Percentiles rank a stretch among this genome's conserved stretches.
Conservation (phyloP, 2,797 vertebrate species). For the Lindbergichthys nudifrons region DNA sequence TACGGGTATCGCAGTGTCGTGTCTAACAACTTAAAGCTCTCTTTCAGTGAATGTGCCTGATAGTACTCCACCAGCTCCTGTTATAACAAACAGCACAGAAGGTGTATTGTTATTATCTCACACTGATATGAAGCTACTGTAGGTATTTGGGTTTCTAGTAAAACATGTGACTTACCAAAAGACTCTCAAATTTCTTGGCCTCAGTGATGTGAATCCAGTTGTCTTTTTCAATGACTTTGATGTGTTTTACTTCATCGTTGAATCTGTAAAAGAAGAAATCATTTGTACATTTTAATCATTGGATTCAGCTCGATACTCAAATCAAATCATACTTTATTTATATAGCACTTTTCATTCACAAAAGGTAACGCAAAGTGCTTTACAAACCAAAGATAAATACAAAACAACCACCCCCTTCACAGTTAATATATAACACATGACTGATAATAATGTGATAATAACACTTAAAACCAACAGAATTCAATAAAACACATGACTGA, state of each 20-base stretch:
- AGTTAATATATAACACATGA: too few species aligned
- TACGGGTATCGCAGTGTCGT: slow-evolving; percentile 94
- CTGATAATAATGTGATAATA: too few species aligned
- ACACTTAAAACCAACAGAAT: too few species aligned
- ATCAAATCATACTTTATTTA: too few species aligned
- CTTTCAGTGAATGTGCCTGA: slow-evolving; percentile 96
- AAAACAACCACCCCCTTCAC: too few species aligned
- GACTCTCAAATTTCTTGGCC: slow-evolving; percentile 97
- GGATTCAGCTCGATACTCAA: too few species aligned
- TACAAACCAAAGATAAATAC: too few species aligned
- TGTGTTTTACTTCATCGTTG: slow-evolving; percentile 98
- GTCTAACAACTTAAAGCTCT: slow-evolving; percentile 98
- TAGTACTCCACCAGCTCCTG: slow-evolving; percentile 98
- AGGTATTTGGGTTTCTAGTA: not conserved
- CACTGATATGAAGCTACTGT: not conserved
- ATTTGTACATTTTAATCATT: too few species aligned
- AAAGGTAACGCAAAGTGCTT: too few species aligned
- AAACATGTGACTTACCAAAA: slow-evolving; percentile 84
- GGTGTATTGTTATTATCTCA: not conserved
- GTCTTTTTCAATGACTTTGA: slow-evolving; percentile 98
- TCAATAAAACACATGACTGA: too few species aligned
- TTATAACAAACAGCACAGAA: slow-evolving; percentile 2
- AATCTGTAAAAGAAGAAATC: slow-evolving; percentile 84
- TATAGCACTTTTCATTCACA: too few species aligned
- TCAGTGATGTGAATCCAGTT: slow-evolving; percentile 99